Evolutionary conservation across 1,140 invertebrate genomes (phyloP), one percentile per base, ranked within the genome.

Genomic region (Apis florea): DNA sequence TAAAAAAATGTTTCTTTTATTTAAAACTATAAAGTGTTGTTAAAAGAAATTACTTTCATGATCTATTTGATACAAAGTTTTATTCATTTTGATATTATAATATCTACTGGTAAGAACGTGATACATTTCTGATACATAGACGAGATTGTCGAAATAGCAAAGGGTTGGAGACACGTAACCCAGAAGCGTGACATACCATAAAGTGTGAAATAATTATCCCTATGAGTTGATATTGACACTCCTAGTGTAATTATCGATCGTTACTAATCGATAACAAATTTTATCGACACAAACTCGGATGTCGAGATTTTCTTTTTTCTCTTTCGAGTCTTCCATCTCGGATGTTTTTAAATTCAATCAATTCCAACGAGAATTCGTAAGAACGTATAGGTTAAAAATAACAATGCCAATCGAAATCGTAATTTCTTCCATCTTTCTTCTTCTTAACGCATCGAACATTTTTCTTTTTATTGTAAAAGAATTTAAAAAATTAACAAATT

Each of bases 41-140:
- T 40, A 40, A 40, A 40, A 40, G 5, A 40, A 40, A 40, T 40
- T 40, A 40, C 31, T 12, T 59, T 13, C 47, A 71, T 68, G 61
- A 21, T 15, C 49, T 59, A 47, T 8, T 15, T 17, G 68, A 68
- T 79, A 80, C 5, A 49, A 56, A 66, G 15, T 76, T 40, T 56
- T 40, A 49, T 72, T 63, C 31, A 66, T 47, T 79, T 74, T 19
- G 24, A 13, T n/a, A 81, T 84, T 81, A 82, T 58, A 74, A 56
- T 9, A 53, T 70, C 74, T 59, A 78, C 59, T 69, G 40, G 54
- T 82, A 67, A 68, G 51, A 54, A 47, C 15, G 31, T 26, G 10
- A 15, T 59, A 54, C 69, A 54, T 64, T 24, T 58, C 54, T 59
- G 68, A 26, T 15, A n/a, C 61, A 47, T 73, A 72, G 73, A 79